Evolutionary conservation across 2,113 vertebrate species (phyloP), one percentile per base, ranked within the genome.

Genomic region (Nyctereutes procyonoides): DNA sequence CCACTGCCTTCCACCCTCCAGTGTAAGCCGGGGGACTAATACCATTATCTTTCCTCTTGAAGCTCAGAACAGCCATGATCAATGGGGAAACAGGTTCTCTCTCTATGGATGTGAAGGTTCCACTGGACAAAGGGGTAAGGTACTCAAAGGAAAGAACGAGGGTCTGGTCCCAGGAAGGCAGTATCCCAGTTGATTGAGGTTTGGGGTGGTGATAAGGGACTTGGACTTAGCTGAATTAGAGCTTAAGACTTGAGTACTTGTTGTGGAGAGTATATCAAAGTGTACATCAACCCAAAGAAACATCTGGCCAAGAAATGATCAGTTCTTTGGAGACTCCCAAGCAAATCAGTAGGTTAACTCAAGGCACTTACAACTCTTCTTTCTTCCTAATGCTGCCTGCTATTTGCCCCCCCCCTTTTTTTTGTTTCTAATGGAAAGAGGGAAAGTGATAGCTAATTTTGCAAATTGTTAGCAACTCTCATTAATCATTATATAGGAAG

Each of bases 21-120:
- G 7, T 24, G 20, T 48, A 77, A 74, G 14, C 24, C n/a, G 19
- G 87, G 73, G 14, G n/a, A n/a, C 92, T 98, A 94, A 98, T 3
- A 3, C 51, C 43, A 0, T 63, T 76, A 38, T 83, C 90, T 96
- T 98, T 97, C 77, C 60, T 73, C 97, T 93, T 97, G 32, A 97
- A 99, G 99, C 99, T 99, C 90, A 99, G 99, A 97, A 99, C 99
- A 62, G 99, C 99, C 80, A 99, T 99, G 99, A 99, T 99, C 95
- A 99, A 99, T 38, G 99, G 99, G 84, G 99, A 99, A 98, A 99
- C 99, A 0, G 99, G 99, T n/a, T 99, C 98, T 11, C 88, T 99
- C 88, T 98, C 99, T 12, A 99, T 99, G 98, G 99, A 99, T 1
- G 99, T 99, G 97, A 99, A 99, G 96, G 99, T 99, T 30, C 99